phyloP scores from a whole-genome alignment of 2,797 vertebrate genomes.

The Schizopygopsis malacanthus region DNA sequence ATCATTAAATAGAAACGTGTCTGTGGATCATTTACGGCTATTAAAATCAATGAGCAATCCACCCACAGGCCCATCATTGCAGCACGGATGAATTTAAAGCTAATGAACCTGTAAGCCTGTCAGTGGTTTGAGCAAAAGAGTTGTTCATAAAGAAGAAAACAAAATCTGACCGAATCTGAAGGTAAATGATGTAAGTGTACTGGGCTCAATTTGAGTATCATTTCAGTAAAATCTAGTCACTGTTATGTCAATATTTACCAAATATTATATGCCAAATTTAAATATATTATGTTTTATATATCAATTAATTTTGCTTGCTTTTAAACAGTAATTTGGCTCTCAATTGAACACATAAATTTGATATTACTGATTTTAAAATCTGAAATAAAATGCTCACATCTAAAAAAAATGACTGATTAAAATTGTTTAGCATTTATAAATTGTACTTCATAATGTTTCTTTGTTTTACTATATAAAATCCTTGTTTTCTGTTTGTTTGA shows the following conservation, averaged over 20 bases:
- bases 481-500: background rate
- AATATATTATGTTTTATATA: background rate
- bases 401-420: too few relatives aligned
- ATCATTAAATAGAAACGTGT: constrained; percentile 39
- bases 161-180: background rate
- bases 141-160: background rate
- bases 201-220: background rate
- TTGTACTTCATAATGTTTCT: background rate
- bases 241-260: background rate
- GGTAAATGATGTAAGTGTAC: background rate
- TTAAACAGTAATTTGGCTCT: too few relatives aligned
- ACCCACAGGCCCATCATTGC: constrained; percentile 37
- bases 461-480: background rate
- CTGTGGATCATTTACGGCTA: constrained; percentile 39
- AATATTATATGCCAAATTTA: background rate
- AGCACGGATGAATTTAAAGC: constrained; percentile 49
- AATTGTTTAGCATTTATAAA: background rate
- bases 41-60: constrained; percentile 49
- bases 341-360: too few relatives aligned
- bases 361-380: too few relatives aligned
- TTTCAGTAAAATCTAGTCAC: background rate
- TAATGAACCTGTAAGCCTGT: constrained; percentile 47
- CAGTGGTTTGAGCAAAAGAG: constrained; percentile 17
- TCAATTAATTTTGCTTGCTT: background rate
- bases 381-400: too few relatives aligned